Base-by-base conservation (phyloP, 2,113 vertebrate genomes). In the Dipodomys spectabilis region DNA sequence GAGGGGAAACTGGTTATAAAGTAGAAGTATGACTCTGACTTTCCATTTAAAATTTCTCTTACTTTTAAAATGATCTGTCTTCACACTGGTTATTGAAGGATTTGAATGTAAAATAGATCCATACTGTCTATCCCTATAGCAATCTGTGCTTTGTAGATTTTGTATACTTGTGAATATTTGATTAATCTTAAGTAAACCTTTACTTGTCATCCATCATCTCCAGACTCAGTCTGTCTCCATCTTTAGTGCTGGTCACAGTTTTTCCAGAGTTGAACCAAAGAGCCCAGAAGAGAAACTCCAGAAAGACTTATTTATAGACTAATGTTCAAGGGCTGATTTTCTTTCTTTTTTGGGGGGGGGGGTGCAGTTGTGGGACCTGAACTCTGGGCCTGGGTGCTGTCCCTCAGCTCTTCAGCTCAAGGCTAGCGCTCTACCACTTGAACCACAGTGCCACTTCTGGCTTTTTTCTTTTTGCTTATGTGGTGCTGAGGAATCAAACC, bases 181-280 rank as follows among this genome's bases (percentile, higher is more conserved):
- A 82, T 57, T 83, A 93, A 90, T 91, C n/a, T 28, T 18, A 77
- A 23, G 2, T 57, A 77, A 94, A 87, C n/a, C 77, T 81, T 72
- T 93, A 57, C 53, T 30, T 4, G 23, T 30, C 68, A 62, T 77
- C 22, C 11, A 22, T 62, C 68, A 16, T 16, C 85, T 91, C 68
- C 35, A 0, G 10, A 82, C 30, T 62, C 68, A 60, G 67, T 79
- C 73, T 84, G 7, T 60, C 53, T 89, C 8, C 4, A 60, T 18
- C 27, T 68, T 28, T 73, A 81, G 19, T 57, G 39, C 39, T 7
- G 90, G 25, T 8, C 15, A 87, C 19, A 62, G 39, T 68, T 72
- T 84, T 53, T 25, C 53, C 79, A 19, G 30, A 22, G 32, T 27
- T 67, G 7, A 74, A 30, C 8, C 53, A 67, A 90, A 65, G 25